These are phyloP conservation scores for Rhabdophis nuchalis DNA, from an alignment of 2,797 vertebrate genomes.

Conservation along the genomic window DNA sequence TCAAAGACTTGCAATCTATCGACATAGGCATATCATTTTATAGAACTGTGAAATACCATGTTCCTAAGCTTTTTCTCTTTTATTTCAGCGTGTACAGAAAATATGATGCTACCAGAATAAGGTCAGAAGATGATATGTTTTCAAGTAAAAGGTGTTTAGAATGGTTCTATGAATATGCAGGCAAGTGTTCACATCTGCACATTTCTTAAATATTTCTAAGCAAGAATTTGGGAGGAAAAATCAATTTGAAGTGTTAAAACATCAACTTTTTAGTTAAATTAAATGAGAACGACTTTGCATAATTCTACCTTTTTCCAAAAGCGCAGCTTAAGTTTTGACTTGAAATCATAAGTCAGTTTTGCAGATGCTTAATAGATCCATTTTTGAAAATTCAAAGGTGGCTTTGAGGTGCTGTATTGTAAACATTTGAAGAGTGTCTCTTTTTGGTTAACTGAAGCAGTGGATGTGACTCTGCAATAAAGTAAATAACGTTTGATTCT, in stretches of 20 bases:
- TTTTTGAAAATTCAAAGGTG: not conserved
- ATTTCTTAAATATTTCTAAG: slow-evolving; percentile 9
- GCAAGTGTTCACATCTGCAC: slow-evolving; percentile 65
- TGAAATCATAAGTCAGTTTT: slow-evolving; percentile 25
- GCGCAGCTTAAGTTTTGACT: slow-evolving; percentile 12
- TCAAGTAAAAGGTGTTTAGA: slow-evolving; percentile 98
- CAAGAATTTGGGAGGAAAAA: not conserved
- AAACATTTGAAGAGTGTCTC: not conserved
- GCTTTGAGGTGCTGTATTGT: not conserved
- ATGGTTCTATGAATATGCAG: slow-evolving; percentile 99
- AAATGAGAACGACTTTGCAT: slow-evolving; percentile 44
- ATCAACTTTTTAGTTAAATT: slow-evolving; percentile 41
- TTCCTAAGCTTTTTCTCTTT: slow-evolving; percentile 42
- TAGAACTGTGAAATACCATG: not conserved
- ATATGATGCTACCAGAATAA: slow-evolving; percentile 90
- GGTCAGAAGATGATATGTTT: slow-evolving; percentile 91
- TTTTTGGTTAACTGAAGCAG: not conserved
- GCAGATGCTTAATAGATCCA: not conserved
- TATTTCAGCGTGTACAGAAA: slow-evolving; percentile 90
- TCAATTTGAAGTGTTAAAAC: not conserved
- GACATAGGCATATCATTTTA: not conserved
- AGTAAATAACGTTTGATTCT: not conserved
- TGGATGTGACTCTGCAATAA: not conserved
- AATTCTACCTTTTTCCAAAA: not conserved
- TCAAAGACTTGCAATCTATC: not conserved